Conservation (phyloP, 2,113 vertebrate genomes). For the Scartelaos histophorus region DNA sequence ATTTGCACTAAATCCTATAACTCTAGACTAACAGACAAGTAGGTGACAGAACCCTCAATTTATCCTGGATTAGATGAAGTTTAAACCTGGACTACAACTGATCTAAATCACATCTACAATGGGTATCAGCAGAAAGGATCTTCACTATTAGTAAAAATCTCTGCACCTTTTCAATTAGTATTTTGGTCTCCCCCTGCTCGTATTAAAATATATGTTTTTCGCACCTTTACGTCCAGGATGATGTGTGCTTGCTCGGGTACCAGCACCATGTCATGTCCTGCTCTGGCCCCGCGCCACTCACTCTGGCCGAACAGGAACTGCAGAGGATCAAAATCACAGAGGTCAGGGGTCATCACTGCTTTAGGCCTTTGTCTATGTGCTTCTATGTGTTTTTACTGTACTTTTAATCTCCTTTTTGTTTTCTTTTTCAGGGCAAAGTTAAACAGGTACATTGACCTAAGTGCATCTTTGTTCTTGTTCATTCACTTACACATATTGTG, state of each 20-base stretch:
- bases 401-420: not conserved
- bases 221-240: constrained; percentile 79
- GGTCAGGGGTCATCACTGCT: constrained; percentile 73
- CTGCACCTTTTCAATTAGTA: not conserved
- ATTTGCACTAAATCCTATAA: no score
- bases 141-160: not conserved
- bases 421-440: constrained; percentile 67
- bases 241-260: constrained; percentile 90
- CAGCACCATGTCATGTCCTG: constrained; percentile 87
- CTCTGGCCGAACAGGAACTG: constrained; percentile 91
- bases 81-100: not conserved
- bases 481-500: not conserved
- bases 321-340: constrained; percentile 95
- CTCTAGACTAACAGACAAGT: no score
- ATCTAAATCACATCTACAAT: not conserved
- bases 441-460: constrained; percentile 67
- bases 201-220: constrained; percentile 25
- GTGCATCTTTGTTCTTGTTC: not conserved
- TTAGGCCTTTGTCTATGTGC: constrained; percentile 1
- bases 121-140: not conserved
- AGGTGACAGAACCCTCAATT: no score
- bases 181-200: not conserved
- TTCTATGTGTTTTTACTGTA: constrained; percentile 15
- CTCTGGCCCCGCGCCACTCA: constrained; percentile 88
- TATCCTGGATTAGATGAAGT: not conserved